Conservation (phyloP, 2,888 invertebrate species). For the Lordiphosa andalusiaca region DNA sequence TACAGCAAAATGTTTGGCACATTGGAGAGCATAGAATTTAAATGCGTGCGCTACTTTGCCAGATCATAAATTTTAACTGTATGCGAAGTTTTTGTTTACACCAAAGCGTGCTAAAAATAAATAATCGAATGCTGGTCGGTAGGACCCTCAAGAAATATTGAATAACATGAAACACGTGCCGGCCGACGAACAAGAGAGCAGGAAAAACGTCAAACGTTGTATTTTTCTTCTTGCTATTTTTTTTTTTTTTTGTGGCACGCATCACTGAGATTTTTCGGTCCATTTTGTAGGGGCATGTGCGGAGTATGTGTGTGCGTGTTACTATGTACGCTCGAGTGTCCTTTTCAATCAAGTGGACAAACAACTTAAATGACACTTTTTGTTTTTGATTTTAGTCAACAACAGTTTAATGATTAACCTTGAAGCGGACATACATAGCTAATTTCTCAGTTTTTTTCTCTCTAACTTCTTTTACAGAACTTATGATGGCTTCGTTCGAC, state of each 20-base stretch:
- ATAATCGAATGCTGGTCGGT: constrained; percentile 9
- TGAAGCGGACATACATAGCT: constrained; percentile 1
- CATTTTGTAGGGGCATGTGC: constrained; percentile 20
- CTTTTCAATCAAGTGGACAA: constrained; percentile 65
- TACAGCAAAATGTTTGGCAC: constrained; percentile 11
- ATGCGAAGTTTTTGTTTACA: constrained; percentile 33
- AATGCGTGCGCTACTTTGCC: constrained; percentile 22
- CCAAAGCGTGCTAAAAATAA: constrained; percentile 41
- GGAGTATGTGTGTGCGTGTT: constrained; percentile 14
- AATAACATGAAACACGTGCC: constrained; percentile 39
- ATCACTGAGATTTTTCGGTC: constrained; percentile 43
- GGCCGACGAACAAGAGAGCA: constrained; percentile 8
- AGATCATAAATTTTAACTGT: constrained; percentile 32
- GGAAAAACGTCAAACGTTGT: constrained; percentile 39
- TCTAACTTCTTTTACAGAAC: constrained; percentile 61
- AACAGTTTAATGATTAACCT: constrained; percentile 22
- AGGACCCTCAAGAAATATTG: constrained; percentile 22
- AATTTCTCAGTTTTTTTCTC: constrained; percentile 2
- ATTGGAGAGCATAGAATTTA: constrained; percentile 19
- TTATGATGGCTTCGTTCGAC: constrained; percentile 79
- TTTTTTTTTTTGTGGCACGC: constrained; percentile 45
- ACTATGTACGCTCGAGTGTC: constrained; percentile 55
- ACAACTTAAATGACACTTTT: constrained; percentile 50
- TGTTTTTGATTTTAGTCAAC: constrained; percentile 39
- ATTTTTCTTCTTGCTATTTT: too few relatives aligned